Evolutionary conservation across 2,113 vertebrate species (phyloP).

Genomic region (Pteropus alecto): DNA sequence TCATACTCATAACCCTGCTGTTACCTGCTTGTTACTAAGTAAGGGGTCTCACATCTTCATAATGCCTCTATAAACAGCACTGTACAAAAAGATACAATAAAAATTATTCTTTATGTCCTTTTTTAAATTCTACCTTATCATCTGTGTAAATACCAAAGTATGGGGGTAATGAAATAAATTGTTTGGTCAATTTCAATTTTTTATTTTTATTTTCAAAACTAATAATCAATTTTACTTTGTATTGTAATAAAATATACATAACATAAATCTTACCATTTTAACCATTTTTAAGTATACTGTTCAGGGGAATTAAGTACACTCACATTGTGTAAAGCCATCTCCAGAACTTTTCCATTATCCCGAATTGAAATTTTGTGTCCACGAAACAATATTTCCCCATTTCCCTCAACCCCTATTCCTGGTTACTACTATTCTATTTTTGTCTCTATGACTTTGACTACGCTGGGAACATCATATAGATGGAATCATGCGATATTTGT

Average conservation of each 20-base stretch:
- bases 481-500: neutral
- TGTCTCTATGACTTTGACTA: neutral
- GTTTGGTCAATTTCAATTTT: neutral
- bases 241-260: neutral
- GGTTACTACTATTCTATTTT: neutral
- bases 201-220: neutral
- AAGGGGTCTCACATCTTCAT: neutral
- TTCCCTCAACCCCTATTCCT: neutral
- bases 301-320: neutral
- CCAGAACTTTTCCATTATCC: neutral
- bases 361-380: neutral
- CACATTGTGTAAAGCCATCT: neutral
- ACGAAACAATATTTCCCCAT: neutral
- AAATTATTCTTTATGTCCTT: neutral
- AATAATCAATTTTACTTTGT: neutral
- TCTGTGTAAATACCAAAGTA: neutral
- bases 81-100: neutral
- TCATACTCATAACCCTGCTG: neutral
- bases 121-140: neutral
- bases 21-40: accelerated
- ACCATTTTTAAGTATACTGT: neutral
- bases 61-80: too few relatives aligned
- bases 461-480: neutral
- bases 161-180: neutral
- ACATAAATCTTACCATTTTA: neutral